Conservation (phyloP, 2,888 invertebrate genomes). For the Cynaeus angustus region DNA sequence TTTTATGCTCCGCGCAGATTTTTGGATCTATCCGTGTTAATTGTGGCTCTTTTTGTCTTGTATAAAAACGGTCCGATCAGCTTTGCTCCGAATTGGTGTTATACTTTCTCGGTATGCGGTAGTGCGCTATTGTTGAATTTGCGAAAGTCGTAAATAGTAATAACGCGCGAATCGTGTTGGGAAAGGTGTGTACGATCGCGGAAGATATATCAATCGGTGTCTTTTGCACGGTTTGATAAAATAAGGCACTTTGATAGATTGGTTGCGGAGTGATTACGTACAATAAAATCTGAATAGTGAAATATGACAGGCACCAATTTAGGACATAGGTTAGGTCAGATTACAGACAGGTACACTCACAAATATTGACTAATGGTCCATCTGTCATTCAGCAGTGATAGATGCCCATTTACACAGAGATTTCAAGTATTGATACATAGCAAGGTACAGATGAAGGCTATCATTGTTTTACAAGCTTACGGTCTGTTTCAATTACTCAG, state of each 20-base stretch:
- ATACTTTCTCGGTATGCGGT: no score
- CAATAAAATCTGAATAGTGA: constrained; percentile 47
- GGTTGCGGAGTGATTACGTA: constrained; percentile 49
- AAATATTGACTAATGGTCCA: constrained; percentile 54
- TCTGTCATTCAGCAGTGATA: constrained; percentile 52
- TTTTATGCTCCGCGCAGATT: no score
- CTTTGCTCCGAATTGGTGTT: no score
- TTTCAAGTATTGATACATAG: constrained; percentile 46
- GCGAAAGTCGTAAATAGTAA: neutral
- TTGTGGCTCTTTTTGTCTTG: neutral
- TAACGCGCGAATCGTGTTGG: neutral
- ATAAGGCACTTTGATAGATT: constrained; percentile 44
- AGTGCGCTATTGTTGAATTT: neutral
- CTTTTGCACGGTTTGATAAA: constrained; percentile 16
- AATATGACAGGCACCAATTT: constrained; percentile 48
- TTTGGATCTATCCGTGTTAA: no score
- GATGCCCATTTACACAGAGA: constrained; percentile 51
- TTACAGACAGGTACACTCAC: constrained; percentile 52
- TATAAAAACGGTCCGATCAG: neutral
- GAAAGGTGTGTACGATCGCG: no score
- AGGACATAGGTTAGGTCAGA: constrained; percentile 52
- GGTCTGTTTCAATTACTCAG: constrained; percentile 36
- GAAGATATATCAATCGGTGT: constrained; percentile 6
- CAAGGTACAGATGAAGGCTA: constrained; percentile 35
- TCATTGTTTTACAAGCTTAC: constrained; percentile 47